Base-by-base conservation (phyloP, 2,888 invertebrate species). In the Drosophila colorata region DNA sequence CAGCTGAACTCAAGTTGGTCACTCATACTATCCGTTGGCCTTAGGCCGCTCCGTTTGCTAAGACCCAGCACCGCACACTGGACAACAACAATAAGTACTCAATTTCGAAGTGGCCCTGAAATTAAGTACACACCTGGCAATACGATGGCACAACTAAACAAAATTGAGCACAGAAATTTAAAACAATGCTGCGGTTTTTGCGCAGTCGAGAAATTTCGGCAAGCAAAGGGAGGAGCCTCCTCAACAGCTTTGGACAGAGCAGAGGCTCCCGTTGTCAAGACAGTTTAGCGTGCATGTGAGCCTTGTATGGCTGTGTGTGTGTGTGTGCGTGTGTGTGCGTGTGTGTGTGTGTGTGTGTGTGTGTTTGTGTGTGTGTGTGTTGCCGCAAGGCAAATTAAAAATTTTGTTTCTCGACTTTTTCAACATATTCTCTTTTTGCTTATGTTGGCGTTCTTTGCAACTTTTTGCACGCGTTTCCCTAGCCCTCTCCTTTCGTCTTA, bases 371-470 rank as follows among this genome's bases (percentile, higher is more conserved):
- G 55, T 48, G 56, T 63, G 57, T 63, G 63, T 65, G 69, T 69
- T 75, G 87, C 89, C 88, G 78, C 73, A 70, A 74, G 89, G 85
- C 87, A 89, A 89, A 89, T 88, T 89, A 86, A 88, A 87, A 89
- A 86, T 84, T 87, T 87, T 81, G 86, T 86, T 86, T 86, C 78
- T 80, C 85, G 85, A 85, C 83, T 87, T 85, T 83, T 81, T 75
- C 71, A 75, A 63, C 77, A 78, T 76, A 70, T 78, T 74, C 65
- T 68, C 58, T 55, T 71, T 69, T 69, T 70, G 78, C 65, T 68
- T 64, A 56, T 69, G 59, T 56, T 67, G 59, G 69, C 74, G 65
- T 84, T 86, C 79, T 77, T 86, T 52, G 71, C 76, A 83, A 86
- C 86, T 83, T 79, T 75, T 76, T 75, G 72, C 74, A 71, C 76